These are phyloP conservation scores for Chloroclysta siterata DNA, from an alignment of 2,888 invertebrate genomes.

Conservation along the genomic window DNA sequence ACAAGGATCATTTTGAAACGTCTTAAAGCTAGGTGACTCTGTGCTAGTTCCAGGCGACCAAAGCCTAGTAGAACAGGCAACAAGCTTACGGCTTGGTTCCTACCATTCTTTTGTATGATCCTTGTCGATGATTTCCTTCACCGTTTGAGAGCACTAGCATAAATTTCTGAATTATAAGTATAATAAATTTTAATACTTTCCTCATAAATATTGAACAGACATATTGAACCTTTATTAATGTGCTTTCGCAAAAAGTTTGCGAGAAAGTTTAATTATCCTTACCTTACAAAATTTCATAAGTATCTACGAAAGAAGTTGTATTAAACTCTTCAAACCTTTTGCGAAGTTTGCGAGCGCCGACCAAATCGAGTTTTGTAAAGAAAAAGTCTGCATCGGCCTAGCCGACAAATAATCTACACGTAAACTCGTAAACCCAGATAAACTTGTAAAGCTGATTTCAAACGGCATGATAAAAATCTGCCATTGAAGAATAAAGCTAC, in stretches of 20 bases:
- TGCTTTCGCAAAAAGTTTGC: neutral
- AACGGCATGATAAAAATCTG: neutral
- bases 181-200: no score
- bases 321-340: neutral
- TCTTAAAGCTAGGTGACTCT: no score
- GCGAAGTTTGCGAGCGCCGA: constrained; percentile 4
- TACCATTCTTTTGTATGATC: no score
- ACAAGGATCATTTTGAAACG: no score
- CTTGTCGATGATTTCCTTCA: no score
- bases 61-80: no score
- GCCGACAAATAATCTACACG: constrained; percentile 13
- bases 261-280: constrained; percentile 4
- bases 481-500: no score
- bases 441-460: neutral
- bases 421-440: neutral
- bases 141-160: no score
- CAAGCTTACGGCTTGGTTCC: no score
- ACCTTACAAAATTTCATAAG: neutral
- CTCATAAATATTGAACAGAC: no score
- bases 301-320: constrained; percentile 4
- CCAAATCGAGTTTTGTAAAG: constrained; percentile 12
- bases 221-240: neutral
- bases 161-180: no score
- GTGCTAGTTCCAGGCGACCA: no score
- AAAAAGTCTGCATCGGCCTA: constrained; percentile 1